Conservation (phyloP, 2,113 vertebrate species). For the Phalacrocorax carbo region DNA sequence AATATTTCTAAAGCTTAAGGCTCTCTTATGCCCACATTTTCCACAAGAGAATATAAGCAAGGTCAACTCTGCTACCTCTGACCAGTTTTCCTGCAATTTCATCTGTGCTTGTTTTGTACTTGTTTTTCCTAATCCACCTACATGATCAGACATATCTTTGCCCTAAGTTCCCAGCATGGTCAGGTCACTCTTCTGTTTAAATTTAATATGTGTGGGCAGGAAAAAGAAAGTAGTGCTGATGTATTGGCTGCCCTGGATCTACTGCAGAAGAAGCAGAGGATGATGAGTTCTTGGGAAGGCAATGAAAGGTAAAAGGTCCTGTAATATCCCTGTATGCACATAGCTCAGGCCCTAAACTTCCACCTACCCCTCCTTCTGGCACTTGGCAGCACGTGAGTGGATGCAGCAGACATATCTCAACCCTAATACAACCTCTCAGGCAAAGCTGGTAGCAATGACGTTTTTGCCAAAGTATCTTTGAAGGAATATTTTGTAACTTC, state of each 20-base stretch:
- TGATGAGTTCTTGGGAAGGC: background rate
- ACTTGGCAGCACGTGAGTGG: background rate
- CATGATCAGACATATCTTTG: background rate
- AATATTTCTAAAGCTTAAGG: background rate
- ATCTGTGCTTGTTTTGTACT: background rate
- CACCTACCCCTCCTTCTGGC: background rate
- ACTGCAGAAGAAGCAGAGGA: background rate
- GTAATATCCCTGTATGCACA: background rate
- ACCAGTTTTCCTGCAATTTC: background rate
- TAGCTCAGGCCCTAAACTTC: background rate
- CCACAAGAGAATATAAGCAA: background rate
- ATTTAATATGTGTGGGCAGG: background rate
- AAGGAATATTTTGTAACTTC: background rate
- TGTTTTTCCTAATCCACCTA: background rate
- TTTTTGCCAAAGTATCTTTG: background rate
- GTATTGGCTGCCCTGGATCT: background rate
- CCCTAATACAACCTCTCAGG: background rate
- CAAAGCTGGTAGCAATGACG: background rate
- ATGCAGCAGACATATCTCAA: background rate
- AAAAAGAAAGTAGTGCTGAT: background rate
- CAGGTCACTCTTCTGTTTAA: background rate
- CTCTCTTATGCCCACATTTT: background rate
- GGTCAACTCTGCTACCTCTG: background rate
- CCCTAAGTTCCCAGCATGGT: background rate
- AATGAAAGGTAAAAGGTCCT: background rate